Base-by-base conservation (phyloP, 1,140 invertebrate genomes). In the Sitobion miscanthi region DNA sequence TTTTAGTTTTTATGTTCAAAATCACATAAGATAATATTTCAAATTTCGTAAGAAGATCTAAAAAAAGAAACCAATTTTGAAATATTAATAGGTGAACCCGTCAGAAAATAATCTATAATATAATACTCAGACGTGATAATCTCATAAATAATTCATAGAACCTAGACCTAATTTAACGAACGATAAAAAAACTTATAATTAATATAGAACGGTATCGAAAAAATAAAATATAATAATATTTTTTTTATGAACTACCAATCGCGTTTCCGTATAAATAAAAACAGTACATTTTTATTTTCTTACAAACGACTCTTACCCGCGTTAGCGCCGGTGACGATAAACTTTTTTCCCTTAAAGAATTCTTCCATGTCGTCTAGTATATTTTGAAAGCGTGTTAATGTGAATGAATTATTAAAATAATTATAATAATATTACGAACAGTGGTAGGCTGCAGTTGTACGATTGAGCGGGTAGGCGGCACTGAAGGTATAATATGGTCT, bases 281-380 rank as follows among this genome's bases (percentile, higher is more conserved):
- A n/a, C 5, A 77, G 6, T n/a, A 62, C 2, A 62, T 30, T 62
- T 9, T 3, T 30, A 17, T 69, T n/a, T 30, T 69, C n/a, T 69
- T n/a, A 14, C 3, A 35, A 77, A 30, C 0, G 21, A 45, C 7
- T n/a, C 9, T 83, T 49, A 93, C 91, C 91, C 25, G 82, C 91
- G 35, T 85, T 93, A 6, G 91, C 91, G 8, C 91, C 91, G 47
- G 91, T 93, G 35, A 93, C 91, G 82, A 93, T 93, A 52, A 85
- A 93, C 91, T 93, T 93, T 45, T 93, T 93, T 1, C 91, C 91
- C 5, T 0, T 11, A 45, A 93, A 93, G 38, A 30, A 93, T 42
- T 25, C 25, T 86, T 93, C 91, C 89, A 90, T 90, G 2, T 89
- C 20, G 14, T 23, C 5, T 83, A 25, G 38, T 42, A 42, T 3